phyloP scores from a whole-genome alignment of 2,888 invertebrate genomes.

The Drosophila flavopinicola region DNA sequence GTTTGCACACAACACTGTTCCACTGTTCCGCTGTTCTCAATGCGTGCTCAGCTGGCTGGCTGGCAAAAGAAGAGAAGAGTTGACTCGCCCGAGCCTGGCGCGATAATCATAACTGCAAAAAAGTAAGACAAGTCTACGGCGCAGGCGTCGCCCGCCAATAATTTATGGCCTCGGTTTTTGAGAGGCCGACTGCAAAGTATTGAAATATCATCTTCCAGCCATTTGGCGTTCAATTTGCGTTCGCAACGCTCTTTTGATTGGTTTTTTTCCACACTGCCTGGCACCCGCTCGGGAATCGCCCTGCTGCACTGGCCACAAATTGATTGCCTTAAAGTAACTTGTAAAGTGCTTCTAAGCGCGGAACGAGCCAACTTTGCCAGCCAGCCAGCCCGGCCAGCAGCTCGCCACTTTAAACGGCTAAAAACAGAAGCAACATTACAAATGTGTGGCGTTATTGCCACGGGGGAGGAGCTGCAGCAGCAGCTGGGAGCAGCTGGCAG shows the following conservation, averaged over 20 bases:
- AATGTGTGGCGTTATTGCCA: constrained; percentile 83
- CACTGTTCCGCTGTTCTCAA: constrained; percentile 15
- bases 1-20: constrained; percentile 70
- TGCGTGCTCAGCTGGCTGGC: constrained; percentile 20
- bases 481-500: constrained; percentile 8
- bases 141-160: constrained; percentile 75
- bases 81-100: no score
- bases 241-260: constrained; percentile 79
- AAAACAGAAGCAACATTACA: constrained; percentile 83
- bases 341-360: constrained; percentile 72
- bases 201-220: constrained; percentile 78
- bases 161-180: constrained; percentile 62
- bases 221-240: constrained; percentile 78
- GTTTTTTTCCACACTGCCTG: constrained; percentile 51
- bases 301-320: constrained; percentile 54
- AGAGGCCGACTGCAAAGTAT: constrained; percentile 57
- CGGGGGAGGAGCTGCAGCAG: constrained; percentile 68
- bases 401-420: constrained; percentile 54
- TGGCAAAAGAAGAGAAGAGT: no score
- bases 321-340: constrained; percentile 81
- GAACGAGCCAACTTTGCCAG: constrained; percentile 12
- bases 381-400: constrained; percentile 8
- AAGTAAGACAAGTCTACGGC: constrained; percentile 74
- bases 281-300: constrained; percentile 23
- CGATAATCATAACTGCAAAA: constrained; percentile 79